These are phyloP conservation scores for Phaethornis superciliosus DNA, from an alignment of 2,113 vertebrate genomes.

Conservation along the genomic window DNA sequence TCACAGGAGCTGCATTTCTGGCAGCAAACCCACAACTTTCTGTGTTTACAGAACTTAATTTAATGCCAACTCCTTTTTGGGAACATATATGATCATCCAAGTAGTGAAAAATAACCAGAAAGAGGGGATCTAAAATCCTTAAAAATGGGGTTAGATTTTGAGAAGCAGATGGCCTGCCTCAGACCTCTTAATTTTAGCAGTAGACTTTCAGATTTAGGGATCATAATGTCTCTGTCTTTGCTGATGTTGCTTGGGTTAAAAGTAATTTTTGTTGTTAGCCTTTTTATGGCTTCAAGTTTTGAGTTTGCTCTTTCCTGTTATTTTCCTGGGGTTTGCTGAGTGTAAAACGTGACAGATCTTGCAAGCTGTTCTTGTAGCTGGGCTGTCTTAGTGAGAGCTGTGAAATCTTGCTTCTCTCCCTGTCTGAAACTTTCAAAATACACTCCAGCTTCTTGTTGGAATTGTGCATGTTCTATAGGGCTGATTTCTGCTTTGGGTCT, in stretches of 20 bases:
- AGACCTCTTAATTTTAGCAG: background rate
- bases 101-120: background rate
- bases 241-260: background rate
- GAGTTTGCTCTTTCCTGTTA: background rate
- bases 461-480: background rate
- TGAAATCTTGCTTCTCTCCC: background rate
- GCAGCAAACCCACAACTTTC: background rate
- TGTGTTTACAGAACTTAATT: background rate
- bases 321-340: background rate
- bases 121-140: background rate
- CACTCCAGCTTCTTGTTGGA: background rate
- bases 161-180: background rate
- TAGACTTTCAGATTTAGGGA: background rate
- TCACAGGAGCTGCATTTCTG: background rate
- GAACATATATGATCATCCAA: accelerated
- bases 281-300: background rate
- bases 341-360: background rate
- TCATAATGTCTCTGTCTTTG: background rate
- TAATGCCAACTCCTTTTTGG: background rate
- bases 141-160: background rate
- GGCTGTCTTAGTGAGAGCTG: background rate
- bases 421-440: background rate
- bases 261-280: background rate
- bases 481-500: background rate
- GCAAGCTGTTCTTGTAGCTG: background rate